Evolutionary conservation across 2,888 invertebrate species (phyloP).

Genomic region (Cataglyphis livida): DNA sequence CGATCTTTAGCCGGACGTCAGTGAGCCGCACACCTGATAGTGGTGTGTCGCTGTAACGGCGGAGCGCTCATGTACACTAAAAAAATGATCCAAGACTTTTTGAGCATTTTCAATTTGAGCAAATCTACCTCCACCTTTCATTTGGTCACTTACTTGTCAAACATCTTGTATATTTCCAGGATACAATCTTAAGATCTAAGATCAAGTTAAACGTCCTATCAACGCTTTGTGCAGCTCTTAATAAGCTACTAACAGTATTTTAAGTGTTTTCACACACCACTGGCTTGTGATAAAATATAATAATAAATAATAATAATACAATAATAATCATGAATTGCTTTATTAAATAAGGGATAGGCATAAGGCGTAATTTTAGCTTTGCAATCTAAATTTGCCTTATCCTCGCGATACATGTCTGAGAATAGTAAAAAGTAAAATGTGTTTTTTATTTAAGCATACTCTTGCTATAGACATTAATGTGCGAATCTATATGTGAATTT

Average conservation of each 20-base stretch:
- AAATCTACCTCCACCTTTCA: too few relatives aligned
- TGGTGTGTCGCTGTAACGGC: too few relatives aligned
- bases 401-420: constrained; percentile 71
- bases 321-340: constrained; percentile 67
- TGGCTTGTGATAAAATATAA: constrained; percentile 79
- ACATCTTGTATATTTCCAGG: constrained; percentile 62
- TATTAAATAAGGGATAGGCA: constrained; percentile 71
- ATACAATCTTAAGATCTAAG: constrained; percentile 68
- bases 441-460: constrained; percentile 58
- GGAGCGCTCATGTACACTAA: too few relatives aligned
- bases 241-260: constrained; percentile 77
- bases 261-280: constrained; percentile 77
- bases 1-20: too few relatives aligned
- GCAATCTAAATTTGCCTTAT: constrained; percentile 78
- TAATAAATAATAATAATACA: constrained; percentile 56
- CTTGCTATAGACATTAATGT: constrained; percentile 11
- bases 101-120: too few relatives aligned
- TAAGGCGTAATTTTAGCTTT: constrained; percentile 73
- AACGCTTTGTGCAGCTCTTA: constrained; percentile 71
- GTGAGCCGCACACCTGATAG: too few relatives aligned
- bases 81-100: too few relatives aligned
- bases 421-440: constrained; percentile 63
- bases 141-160: too few relatives aligned
- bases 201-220: constrained; percentile 74
- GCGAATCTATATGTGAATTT: constrained; percentile 54